Base-by-base conservation (phyloP, 2,888 invertebrate species). In the Stegophylla sp. region DNA sequence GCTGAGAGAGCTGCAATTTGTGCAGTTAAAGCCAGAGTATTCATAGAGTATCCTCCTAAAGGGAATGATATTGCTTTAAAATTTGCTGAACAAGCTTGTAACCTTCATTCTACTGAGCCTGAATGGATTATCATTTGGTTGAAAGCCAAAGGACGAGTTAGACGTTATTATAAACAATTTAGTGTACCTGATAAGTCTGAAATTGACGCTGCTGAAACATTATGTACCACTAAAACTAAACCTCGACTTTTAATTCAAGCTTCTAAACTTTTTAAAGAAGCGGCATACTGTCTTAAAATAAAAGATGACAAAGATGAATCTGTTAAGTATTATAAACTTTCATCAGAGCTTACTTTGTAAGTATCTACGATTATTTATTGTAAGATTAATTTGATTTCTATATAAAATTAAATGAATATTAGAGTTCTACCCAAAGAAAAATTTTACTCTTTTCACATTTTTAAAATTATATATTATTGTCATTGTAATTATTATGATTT, bases 61-160 rank as follows among this genome's bases (percentile, higher is more conserved):
- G 77, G 77, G 15, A 79, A 79, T 61, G 61, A 71, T 23, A 61
- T 69, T 48, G 67, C 59, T 9, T 61, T 79, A 34, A 28, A 28
- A 48, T 69, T 79, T 20, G 61, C 77, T 34, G 28, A 48, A 5
- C 5, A 48, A 69, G 77, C 77, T 3, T 7, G 59, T 12, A 61
- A 45, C 1, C 48, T 79, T 34, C 10, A 79, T 61, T 34, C 77
- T 34, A 48, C 48, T 12, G 77, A 79, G 34, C 7, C 48, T 9
- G 69, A 69, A 45, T 69, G 69, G 61, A 23, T 79, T 17, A 34
- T 69, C 9, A 69, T 69, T 41, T 79, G 77, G 77, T 59, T 79
- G 59, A 79, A 79, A 71, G 77, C 77, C 3, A 79, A 79, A 79
- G 77, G 77, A 61, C 26, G 77, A 59, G 69, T 79, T 1, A 79